Evolutionary conservation across 92 coral and sea anemone species (phyloP), one percentile per base, ranked within the genome.

Genomic region (Bergia puertoricense): DNA sequence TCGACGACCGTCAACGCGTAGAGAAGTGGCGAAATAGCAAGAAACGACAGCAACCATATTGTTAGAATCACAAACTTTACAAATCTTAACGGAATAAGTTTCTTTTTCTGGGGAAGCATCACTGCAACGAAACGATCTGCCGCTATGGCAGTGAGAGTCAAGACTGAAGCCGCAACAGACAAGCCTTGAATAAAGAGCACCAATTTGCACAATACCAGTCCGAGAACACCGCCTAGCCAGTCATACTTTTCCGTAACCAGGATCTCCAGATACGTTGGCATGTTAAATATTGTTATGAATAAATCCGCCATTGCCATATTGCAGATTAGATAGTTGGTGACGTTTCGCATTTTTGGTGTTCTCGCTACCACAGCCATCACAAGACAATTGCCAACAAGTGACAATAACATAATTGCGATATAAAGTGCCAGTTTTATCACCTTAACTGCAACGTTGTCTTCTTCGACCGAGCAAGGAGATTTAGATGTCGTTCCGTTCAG

Each of bases 291-390:
- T 8, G 96, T 94, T 44, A 94, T 91, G 74, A 94, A 86, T 23
- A 94, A 86, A 85, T 94, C 96, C 8, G 94, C 93, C 74, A 87
- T 92, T 22, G 96, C 96, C 94, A 94, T 92, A 89, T 94, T 94
- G 88, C 92, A 66, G 43, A 94, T 94, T 13, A 94, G 93, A 77
- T 88, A 91, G 90, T 94, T 92, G 18, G 96, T 94, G 15, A 92
- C 94, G 9, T 90, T 94, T 40, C 90, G 89, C 92, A 94, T 89
- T 80, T 92, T 91, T 36, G 79, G 88, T 30, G 90, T 91, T 80
- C 88, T 78, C 42, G 88, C 87, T 77, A 94, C 96, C 1, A 90
- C 82, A 22, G 91, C 87, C 41, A 94, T 86, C 79, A 94, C 85
- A 23, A 94, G 81, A 76, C 89, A 62, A 66, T 90, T 92, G 16